A percentile compares a stretch with the other conserved stretches of the same genome.
phyloP scores from a whole-genome alignment of 2,797 vertebrate genomes.

The Sparus aurata region DNA sequence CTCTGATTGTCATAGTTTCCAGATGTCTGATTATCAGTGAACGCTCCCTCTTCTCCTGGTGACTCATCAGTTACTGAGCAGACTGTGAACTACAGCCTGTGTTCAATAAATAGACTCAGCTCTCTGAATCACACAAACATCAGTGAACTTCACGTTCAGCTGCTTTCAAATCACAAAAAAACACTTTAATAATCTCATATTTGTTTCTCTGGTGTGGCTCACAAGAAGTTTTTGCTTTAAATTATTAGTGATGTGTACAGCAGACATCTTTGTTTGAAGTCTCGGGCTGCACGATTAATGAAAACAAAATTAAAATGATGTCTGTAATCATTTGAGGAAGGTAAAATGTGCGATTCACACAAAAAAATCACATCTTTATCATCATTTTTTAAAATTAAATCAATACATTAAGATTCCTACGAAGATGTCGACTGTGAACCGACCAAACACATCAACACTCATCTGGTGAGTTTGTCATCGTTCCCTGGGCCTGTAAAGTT shows the following conservation, averaged over 20 bases:
- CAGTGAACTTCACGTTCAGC: background rate
- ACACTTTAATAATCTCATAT: background rate
- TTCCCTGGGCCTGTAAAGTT: background rate
- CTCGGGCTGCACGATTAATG: too few species aligned
- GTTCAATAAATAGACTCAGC: background rate
- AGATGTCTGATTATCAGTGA: conserved; percentile 71
- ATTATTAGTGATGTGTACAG: too few species aligned
- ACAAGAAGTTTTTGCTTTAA: too few species aligned
- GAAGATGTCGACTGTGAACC: too few species aligned
- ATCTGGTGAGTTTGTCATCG: background rate
- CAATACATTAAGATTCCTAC: too few species aligned
- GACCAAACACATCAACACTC: background rate
- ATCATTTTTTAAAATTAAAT: too few species aligned
- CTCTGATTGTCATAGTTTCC: conserved; percentile 82
- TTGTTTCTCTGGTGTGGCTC: too few species aligned
- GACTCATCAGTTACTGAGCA: conserved; percentile 41
- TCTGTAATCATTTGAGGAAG: too few species aligned
- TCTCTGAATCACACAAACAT: background rate
- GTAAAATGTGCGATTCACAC: too few species aligned
- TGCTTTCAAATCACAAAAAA: background rate
- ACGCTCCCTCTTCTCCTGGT: background rate
- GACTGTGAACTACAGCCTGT: conserved; percentile 9
- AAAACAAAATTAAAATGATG: too few species aligned
- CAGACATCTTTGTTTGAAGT: too few species aligned
- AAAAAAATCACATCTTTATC: too few species aligned